These are phyloP conservation scores for Drosophila anomalata DNA, from an alignment of 2,888 invertebrate genomes.

Conservation along the genomic window DNA sequence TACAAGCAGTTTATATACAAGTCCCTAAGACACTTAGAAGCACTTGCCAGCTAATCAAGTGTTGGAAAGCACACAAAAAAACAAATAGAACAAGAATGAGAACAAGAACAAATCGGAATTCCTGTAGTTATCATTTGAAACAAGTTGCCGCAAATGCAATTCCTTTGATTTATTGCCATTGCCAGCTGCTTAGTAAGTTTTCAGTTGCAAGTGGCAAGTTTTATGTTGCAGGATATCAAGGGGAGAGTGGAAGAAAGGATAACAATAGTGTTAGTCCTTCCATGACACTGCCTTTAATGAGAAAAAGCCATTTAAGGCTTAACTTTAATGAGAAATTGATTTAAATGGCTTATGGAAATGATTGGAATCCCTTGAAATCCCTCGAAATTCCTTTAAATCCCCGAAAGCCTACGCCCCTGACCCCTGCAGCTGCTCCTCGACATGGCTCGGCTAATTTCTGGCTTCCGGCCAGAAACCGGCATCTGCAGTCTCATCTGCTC, in stretches of 20 bases:
- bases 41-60: constrained; percentile 27
- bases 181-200: constrained; percentile 24
- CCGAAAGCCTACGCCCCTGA: background rate
- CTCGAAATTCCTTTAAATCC: background rate
- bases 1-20: too few species aligned
- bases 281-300: too few species aligned
- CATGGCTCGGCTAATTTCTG: constrained; percentile 63
- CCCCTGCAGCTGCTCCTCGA: background rate
- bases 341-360: too few species aligned
- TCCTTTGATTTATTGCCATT: constrained; percentile 56
- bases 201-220: constrained; percentile 1
- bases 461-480: constrained; percentile 52
- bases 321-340: too few species aligned
- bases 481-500: constrained; percentile 6
- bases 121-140: constrained; percentile 13
- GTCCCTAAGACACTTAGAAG: too few species aligned
- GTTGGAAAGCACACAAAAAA: constrained; percentile 1
- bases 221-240: background rate
- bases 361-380: too few species aligned
- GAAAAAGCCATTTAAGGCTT: too few species aligned
- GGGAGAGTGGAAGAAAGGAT: background rate
- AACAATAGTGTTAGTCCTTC: background rate
- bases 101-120: constrained; percentile 15
- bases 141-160: constrained; percentile 24
- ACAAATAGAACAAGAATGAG: constrained; percentile 8